Percentiles rank a stretch among this genome's conserved stretches.
These are phyloP conservation scores for Pristionchus exspectatus DNA, from an alignment of 2,888 invertebrate species.

Conservation along the genomic window DNA sequence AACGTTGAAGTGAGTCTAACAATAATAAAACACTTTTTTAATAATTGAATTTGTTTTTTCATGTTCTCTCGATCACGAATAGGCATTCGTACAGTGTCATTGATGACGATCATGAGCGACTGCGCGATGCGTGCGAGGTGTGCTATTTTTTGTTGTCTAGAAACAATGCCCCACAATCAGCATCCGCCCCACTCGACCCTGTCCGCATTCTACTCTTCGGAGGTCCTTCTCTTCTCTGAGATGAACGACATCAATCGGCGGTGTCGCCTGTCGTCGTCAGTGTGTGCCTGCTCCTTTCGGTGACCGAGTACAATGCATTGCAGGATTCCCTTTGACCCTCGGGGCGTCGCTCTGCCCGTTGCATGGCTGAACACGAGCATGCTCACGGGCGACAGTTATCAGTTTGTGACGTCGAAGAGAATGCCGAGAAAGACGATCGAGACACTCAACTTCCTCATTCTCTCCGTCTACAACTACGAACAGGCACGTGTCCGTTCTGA, in stretches of 20 bases:
- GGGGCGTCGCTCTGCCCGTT: neutral
- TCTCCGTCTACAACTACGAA: slow-evolving; percentile 15
- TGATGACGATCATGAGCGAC: neutral
- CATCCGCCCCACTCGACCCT: neutral
- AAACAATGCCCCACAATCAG: neutral
- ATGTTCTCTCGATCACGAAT: neutral
- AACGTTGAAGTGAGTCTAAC: neutral
- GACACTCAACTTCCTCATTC: neutral
- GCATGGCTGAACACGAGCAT: neutral
- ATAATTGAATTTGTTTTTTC: neutral
- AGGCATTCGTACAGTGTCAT: neutral
- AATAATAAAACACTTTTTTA: neutral
- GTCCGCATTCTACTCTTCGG: neutral
- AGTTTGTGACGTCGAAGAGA: neutral
- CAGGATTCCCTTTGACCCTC: neutral
- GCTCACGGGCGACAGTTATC: neutral
- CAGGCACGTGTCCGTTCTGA: neutral
- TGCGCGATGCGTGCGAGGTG: neutral
- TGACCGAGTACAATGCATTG: neutral
- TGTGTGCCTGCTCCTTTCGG: neutral
- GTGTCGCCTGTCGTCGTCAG: neutral
- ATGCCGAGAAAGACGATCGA: neutral
- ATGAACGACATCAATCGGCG: neutral
- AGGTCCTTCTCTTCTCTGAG: neutral
- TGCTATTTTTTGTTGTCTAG: neutral